Base-by-base conservation (phyloP, 1,140 invertebrate species). In the Aphis gossypii region DNA sequence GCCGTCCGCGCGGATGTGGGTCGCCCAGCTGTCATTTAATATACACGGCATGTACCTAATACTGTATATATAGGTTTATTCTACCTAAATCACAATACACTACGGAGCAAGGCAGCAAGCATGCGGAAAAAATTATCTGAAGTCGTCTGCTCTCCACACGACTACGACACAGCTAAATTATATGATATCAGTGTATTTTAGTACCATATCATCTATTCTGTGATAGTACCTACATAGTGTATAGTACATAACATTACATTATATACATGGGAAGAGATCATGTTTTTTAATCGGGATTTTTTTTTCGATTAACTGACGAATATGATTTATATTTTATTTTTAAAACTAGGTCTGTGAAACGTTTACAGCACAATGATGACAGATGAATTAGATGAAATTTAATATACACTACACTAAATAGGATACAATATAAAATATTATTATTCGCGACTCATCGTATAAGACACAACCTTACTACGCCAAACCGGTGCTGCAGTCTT, bases 81-180 rank as follows among this genome's bases (percentile, higher is more conserved):
- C 14, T 18, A 76, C 14, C 60, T n/a, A 76, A n/a, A 76, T 76
- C 11, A 76, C 44, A 18, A 46, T 86, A 88, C n/a, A 48, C 46
- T 56, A 89, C 35, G 5, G 48, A 1, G 23, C 41, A 89, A 23
- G 5, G 48, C 2, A 9, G 25, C 60, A 21, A 41, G n/a, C 88
- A 89, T n/a, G 88, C 88, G 88, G 88, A 89, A 56, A 89, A 56
- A 89, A 89, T 89, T n/a, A 89, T 89, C 51, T 18, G 9, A 35
- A 35, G n/a, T n/a, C 35, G 51, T 56, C 35, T 35, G 83, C 38
- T 21, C 21, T 83, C 82, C 20, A 11, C 82, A 41, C n/a, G 38
- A 83, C 60, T n/a, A 68, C 30, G 60, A n/a, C 14, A 76, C 14
- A 30, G n/a, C 30, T 76, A 14, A 76, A 14, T 76, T 14, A 76